phyloP scores from a whole-genome alignment of 2,797 vertebrate species.

The Poecile montanus region DNA sequence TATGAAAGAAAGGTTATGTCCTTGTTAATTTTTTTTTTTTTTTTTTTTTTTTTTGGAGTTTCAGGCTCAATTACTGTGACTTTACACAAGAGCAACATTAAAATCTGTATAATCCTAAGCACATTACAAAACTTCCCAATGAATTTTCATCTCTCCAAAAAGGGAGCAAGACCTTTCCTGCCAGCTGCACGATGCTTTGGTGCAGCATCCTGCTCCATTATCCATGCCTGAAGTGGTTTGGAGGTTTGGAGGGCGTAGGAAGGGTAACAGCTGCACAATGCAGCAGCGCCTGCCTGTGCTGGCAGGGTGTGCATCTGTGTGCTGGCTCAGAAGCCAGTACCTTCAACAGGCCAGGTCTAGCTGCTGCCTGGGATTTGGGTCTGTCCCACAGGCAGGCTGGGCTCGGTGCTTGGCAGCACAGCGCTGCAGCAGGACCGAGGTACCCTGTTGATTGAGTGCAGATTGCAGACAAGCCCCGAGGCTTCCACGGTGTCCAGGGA shows the following conservation, averaged over 20 bases:
- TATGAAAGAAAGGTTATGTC: background rate
- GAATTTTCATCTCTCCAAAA: background rate
- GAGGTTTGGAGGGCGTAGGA: background rate
- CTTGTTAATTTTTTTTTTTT: background rate
- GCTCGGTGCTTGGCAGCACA: background rate
- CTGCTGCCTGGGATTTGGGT: conserved; percentile 62
- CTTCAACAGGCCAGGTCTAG: conserved; percentile 24
- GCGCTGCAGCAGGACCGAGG: background rate
- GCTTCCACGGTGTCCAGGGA: background rate
- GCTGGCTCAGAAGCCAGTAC: conserved; percentile 27
- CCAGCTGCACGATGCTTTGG: background rate
- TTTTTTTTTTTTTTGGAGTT: background rate
- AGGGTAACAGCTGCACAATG: conserved; percentile 60
- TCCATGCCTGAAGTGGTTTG: background rate
- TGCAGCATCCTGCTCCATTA: background rate
- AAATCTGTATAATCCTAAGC: background rate
- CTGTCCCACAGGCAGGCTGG: conserved; percentile 31
- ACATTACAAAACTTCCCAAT: background rate
- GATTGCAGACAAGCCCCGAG: conserved; percentile 60
- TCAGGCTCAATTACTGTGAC: background rate
- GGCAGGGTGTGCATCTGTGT: conserved; percentile 28
- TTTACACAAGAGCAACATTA: background rate
- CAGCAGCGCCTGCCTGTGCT: background rate
- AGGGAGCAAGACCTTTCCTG: background rate
- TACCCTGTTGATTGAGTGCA: conserved; percentile 37